phyloP scores from a whole-genome alignment of 2,888 invertebrate genomes.

The Conops quadrifasciatus region DNA sequence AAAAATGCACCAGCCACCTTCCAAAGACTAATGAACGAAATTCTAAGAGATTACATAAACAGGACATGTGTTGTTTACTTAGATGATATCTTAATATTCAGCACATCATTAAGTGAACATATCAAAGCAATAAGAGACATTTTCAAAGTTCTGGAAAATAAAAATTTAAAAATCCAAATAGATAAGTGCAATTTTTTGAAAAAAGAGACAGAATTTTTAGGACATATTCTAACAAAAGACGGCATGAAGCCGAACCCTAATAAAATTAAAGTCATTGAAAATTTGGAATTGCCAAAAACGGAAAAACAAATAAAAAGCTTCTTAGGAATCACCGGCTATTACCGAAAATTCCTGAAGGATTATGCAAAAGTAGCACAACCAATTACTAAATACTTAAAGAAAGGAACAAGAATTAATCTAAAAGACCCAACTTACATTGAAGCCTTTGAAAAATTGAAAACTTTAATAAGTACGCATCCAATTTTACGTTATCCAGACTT shows the following conservation, averaged over 20 bases:
- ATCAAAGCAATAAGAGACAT: conserved; percentile 31
- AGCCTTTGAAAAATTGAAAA: conserved; percentile 34
- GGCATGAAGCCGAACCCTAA: conserved; percentile 39
- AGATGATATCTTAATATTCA: conserved; percentile 41
- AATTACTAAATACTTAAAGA: too few relatives aligned
- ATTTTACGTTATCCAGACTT: conserved; percentile 38
- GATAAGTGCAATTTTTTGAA: conserved; percentile 39
- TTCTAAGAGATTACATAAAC: too few relatives aligned
- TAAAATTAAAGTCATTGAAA: conserved; percentile 27
- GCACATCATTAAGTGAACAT: conserved; percentile 38
- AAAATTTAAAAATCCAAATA: conserved; percentile 37
- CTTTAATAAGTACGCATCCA: conserved; percentile 34
- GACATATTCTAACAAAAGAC: conserved; percentile 37
- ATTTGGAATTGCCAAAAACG: conserved; percentile 37
- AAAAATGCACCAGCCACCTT: too few relatives aligned
- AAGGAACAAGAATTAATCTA: conserved; percentile 31
- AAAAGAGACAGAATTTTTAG: conserved; percentile 39
- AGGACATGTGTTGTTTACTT: conserved; percentile 38
- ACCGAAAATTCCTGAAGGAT: too few relatives aligned
- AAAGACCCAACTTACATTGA: conserved; percentile 23
- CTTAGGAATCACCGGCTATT: too few relatives aligned
- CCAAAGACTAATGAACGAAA: too few relatives aligned
- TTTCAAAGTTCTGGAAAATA: conserved; percentile 30
- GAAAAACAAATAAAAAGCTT: too few relatives aligned
- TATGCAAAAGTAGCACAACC: too few relatives aligned